Evolutionary conservation across 2,888 invertebrate genomes (phyloP).

Genomic region (Oeneis ivallda): DNA sequence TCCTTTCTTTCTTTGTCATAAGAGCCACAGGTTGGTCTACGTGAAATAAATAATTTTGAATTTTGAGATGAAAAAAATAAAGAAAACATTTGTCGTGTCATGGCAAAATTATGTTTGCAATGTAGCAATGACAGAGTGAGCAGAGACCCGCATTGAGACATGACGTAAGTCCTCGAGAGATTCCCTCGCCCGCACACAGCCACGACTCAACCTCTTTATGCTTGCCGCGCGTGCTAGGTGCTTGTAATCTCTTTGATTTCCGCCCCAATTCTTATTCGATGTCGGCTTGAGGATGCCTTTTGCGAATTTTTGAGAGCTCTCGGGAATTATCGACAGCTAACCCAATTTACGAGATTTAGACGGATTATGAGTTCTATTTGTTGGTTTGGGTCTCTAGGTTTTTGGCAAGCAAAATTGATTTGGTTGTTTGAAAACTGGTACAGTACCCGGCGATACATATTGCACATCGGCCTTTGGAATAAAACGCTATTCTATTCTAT

Average conservation of each 20-base stretch:
- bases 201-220: slow-evolving; percentile 29
- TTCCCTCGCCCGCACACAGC: not conserved
- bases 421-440: not conserved
- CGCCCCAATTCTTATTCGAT: slow-evolving; percentile 33
- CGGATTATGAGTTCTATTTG: slow-evolving; percentile 16
- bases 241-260: slow-evolving; percentile 39
- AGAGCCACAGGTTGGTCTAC: no score
- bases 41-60: no score
- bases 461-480: no score
- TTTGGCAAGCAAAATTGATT: not conserved
- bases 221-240: slow-evolving; percentile 10
- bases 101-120: no score
- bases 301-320: slow-evolving; percentile 45
- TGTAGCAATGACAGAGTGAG: no score
- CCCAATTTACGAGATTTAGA: slow-evolving; percentile 44
- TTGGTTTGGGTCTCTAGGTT: not conserved
- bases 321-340: slow-evolving; percentile 40
- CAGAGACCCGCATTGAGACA: no score
- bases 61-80: no score
- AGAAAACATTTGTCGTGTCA: no score
- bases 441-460: no score
- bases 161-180: slow-evolving; percentile 15
- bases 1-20: no score
- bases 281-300: slow-evolving; percentile 32
- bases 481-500: no score